phyloP scores from a whole-genome alignment of 2,888 invertebrate genomes.

The Tenthredo livida region DNA sequence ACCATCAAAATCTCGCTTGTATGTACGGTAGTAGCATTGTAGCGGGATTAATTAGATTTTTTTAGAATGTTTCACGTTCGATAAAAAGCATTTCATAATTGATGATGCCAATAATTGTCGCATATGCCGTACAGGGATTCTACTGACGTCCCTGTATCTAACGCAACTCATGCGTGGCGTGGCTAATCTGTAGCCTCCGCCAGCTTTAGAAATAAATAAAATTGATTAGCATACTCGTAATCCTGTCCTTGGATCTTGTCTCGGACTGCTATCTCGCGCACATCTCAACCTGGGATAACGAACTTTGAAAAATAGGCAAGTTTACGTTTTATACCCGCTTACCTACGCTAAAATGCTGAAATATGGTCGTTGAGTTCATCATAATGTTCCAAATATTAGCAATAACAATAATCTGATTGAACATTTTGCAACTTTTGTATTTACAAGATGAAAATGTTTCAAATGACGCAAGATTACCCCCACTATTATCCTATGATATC shows the following conservation, averaged over 20 bases:
- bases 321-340: background rate
- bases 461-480: background rate
- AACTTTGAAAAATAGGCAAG: conserved; percentile 14
- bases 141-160: background rate
- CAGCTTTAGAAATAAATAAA: conserved; percentile 1
- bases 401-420: background rate
- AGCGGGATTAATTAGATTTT: background rate
- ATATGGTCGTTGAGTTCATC: background rate
- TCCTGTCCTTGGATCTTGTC: conserved; percentile 36
- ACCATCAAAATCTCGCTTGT: too few relatives aligned
- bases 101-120: background rate
- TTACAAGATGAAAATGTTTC: background rate
- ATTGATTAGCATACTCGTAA: conserved; percentile 49
- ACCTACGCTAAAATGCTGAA: background rate
- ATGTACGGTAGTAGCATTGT: background rate
- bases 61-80: background rate
- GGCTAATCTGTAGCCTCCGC: conserved; percentile 14
- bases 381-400: background rate
- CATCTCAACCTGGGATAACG: conserved; percentile 8
- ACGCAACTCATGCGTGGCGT: background rate
- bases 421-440: background rate
- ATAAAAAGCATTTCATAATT: background rate
- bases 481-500: background rate
- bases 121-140: background rate
- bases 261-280: conserved; percentile 8